Evolutionary conservation across 2,888 invertebrate species (phyloP), one percentile per base, ranked within the genome.

Genomic region (Lutraria lutraria): DNA sequence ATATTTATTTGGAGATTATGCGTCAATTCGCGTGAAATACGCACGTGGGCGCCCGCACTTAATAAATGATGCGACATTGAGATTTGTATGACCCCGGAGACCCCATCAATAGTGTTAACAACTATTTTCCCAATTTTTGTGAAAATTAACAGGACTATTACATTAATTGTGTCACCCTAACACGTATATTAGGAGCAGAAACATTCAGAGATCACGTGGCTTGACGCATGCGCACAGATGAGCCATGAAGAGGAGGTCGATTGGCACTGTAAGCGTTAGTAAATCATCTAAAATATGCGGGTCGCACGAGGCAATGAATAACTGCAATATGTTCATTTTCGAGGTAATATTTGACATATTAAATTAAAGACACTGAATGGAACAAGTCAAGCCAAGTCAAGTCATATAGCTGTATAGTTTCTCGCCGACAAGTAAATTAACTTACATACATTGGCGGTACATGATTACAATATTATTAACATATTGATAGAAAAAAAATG

Each of bases 11-110:
- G 34, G 60, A 76, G 82, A 85, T 82, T 76, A 82, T 76, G 54
- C 86, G 88, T 87, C 88, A 86, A 85, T 82, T 43, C 54, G 29
- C 81, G 85, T 91, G 89, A 91, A 86, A 87, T 86, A 89, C 86
- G 89, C 76, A 81, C 85, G 86, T 72, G 53, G 85, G 81, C 72
- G 63, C 34, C 52, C 86, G 88, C 63, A 56, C 86, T 81, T 84
- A 85, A 83, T 31, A 85, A 83, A 83, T 76, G 85, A 91, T 91
- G 89, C 60, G 81, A 54, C 68, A 86, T 72, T 81, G 83, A 87
- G 89, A 88, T 87, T 88, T 81, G 83, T 31, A 34, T 76, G 31
- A 76, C 29, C 76, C 34, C 16, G 31, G 76, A 16, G 76, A 76
- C 76, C 76, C 31, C 31, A 76, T 76, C 76, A 19, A 34, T 34